Base-by-base conservation (phyloP, 2,113 vertebrate genomes). In the Promerops cafer region DNA sequence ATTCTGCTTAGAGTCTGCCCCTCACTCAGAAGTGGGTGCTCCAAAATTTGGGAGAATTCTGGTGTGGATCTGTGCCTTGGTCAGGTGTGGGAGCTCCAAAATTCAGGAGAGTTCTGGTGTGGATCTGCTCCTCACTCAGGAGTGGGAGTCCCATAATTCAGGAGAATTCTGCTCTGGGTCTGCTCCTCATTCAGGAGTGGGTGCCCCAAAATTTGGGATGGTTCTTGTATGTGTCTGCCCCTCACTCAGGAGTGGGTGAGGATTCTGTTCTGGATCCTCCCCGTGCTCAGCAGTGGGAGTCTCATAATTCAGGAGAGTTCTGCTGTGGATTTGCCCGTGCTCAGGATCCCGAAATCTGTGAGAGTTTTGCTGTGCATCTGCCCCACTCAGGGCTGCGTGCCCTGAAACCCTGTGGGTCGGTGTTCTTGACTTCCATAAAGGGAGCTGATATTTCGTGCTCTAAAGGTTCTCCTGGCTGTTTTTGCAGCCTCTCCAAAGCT, bases 391-490 rank as follows among this genome's bases (percentile, higher is more conserved):
- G n/a, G 47, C 23, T 54, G n/a, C 39, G 11, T 44, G 17, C 35
- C 54, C 20, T 19, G 31, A 5, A 19, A 1, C 1, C 3, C 49
- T 42, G 16, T 23, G 56, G 28, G 17, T n/a, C 3, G 0, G 0
- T 2, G 0, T 17, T 22, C 54, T 3, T 50, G 22, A 6, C 4
- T 54, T 40, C 7, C 5, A 1, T n/a, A 17, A 57, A 37, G 19
- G 22, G 8, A 86, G 7, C 19, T 11, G 63, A 3, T 22, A 7
- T 16, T 56, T 89, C 14, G 6, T 44, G 53, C 54, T 33, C 54
- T 28, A 0, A 53, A 33, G 37, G 2, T 75, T 52, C 22, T 65
- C 40, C 75, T 44, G 63, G 22, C 1, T n/a, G 13, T 7, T 80
- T 89, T 65, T 60, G 49, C 63, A 76, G 35, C 40, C 23, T 75